These are phyloP conservation scores for Trididemnum miniatum DNA, from an alignment of 23 tunicate species.

Conservation along the genomic window DNA sequence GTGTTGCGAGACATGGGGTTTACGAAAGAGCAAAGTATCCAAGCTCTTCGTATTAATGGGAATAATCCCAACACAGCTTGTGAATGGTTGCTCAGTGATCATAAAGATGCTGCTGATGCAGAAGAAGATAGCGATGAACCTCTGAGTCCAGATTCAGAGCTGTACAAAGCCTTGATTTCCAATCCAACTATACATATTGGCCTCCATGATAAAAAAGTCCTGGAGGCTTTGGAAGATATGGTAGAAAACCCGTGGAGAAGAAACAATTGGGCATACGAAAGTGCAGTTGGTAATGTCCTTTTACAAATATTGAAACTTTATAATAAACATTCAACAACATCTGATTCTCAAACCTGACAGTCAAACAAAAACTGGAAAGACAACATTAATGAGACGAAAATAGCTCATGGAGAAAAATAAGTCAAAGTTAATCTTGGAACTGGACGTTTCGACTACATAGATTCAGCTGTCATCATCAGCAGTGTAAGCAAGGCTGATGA, in stretches of 20 bases:
- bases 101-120: conserved; percentile 18
- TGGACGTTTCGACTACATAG: too few relatives aligned
- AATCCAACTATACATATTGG: conserved; percentile 93
- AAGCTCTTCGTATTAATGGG: conserved; percentile 59
- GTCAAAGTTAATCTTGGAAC: too few relatives aligned
- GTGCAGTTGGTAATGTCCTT: conserved; percentile 88
- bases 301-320: conserved; percentile 86
- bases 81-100: conserved; percentile 87
- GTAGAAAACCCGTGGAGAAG: conserved; percentile 90
- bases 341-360: too few relatives aligned
- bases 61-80: conserved; percentile 79
- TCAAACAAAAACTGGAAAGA: too few relatives aligned
- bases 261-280: conserved; percentile 93
- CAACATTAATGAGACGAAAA: too few relatives aligned
- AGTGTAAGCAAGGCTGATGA: too few relatives aligned
- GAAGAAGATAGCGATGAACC: conserved; percentile 52
- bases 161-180: conserved; percentile 68
- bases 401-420: too few relatives aligned
- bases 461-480: too few relatives aligned
- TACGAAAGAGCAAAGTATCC: conserved; percentile 53
- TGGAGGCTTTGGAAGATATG: conserved; percentile 94
- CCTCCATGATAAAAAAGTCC: conserved; percentile 76
- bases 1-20: conserved; percentile 80
- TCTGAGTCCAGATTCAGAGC: conserved; percentile 61
- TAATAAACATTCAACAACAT: conserved; percentile 81